Percentiles rank a stretch among this genome's conserved stretches.
Evolutionary conservation across 2,888 invertebrate species (phyloP).

Genomic region (Idaea aversata): DNA sequence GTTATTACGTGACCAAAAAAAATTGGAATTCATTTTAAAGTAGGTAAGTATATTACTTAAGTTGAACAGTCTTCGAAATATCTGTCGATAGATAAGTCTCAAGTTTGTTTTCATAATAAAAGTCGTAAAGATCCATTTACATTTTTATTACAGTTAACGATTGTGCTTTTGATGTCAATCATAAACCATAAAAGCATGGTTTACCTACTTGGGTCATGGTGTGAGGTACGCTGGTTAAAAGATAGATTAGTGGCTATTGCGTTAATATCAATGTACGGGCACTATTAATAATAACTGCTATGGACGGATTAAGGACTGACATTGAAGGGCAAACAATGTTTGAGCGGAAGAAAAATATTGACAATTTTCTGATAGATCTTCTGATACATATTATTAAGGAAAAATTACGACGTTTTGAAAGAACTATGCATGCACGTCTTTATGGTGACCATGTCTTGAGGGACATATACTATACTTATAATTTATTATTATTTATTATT

Average conservation of each 20-base stretch:
- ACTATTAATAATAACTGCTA: not conserved
- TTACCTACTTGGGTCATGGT: not conserved
- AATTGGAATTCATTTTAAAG: no score
- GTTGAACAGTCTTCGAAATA: no score
- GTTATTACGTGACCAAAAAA: no score
- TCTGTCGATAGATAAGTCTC: not conserved
- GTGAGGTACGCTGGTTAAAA: not conserved
- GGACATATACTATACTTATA: no score
- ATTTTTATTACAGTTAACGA: not conserved
- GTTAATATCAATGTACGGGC: not conserved
- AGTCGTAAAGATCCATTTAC: not conserved
- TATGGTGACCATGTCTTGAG: no score
- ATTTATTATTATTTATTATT: no score
- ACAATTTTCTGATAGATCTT: not conserved
- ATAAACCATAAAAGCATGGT: not conserved
- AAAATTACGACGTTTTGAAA: no score
- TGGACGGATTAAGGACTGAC: not conserved
- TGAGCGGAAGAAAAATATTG: not conserved
- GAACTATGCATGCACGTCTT: no score
- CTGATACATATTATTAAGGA: not conserved
- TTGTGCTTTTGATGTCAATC: not conserved
- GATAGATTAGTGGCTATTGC: not conserved
- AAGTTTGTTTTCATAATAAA: not conserved
- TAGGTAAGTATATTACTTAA: no score
- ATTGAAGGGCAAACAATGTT: not conserved